Base-by-base conservation (phyloP, 2,797 vertebrate genomes). In the Eleutherodactylus coqui region DNA sequence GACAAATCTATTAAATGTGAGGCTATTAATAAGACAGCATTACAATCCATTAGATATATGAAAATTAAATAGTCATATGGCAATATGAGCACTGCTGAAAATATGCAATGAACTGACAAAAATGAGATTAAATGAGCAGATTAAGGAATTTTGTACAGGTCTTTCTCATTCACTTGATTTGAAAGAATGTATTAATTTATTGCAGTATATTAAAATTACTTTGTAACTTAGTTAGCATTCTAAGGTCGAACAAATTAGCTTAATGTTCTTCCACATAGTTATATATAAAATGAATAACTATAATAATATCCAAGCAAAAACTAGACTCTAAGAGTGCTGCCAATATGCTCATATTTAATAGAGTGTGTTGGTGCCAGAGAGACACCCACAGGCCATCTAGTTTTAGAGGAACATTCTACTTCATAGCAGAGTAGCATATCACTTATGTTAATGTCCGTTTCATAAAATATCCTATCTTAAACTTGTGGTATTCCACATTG, bases 91-190 rank as follows among this genome's bases (percentile, higher is more conserved):
- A 29, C 43, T 14, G 3, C 60, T 32, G 43, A 64, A 80, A 64
- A 80, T 80, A 80, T 67, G 55, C 41, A 60, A 34, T 29, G n/a
- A 67, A 32, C n/a, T 80, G 43, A 64, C 58, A 24, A 67, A 67
- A 80, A 80, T 47, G 8, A 80, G 78, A 80, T 67, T 80, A 80
- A 80, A 80, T 64, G 27, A 64, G 27, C 17, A 80, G 78, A 67
- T 80, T 67, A 67, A 80, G 45, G 60, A 55, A 41, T 58, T 79
- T 41, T 79, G 34, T 43, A 67, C 77, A 79, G 41, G 77, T 67
- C 43, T 64, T 80, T 64, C 38, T 80, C 41, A 67, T 80, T 80
- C 27, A 67, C 16, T 80, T 67, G 17, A 67, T 24, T 62, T 80
- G 78, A 80, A 73, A 73, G 5, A 73, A 64, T 67, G 38, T 43